Base-by-base conservation (phyloP, 2,888 invertebrate species). In the Polyommatus icarus region DNA sequence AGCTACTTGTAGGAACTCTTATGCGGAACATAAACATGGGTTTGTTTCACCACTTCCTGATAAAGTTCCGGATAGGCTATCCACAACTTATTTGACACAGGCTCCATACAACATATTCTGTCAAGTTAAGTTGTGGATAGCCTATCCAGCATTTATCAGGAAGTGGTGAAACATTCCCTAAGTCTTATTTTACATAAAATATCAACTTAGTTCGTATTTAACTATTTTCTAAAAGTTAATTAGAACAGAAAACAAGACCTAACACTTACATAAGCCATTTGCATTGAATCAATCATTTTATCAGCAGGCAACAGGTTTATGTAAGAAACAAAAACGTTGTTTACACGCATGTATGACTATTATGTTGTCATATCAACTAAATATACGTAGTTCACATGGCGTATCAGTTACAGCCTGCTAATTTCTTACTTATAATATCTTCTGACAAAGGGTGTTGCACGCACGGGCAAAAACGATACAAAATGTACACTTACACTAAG, bases 361-460 rank as follows among this genome's bases (percentile, higher is more conserved):
- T 75, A 75, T 75, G 50, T 75, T 75, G 75, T 75, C 75, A 50
- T 59, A 80, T 78, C 76, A 79, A 81, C 78, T 76, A 76, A 71
- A 77, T 80, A 76, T 80, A 79, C 76, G 79, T 72, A 67, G 79
- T 81, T 81, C 81, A 80, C 81, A 81, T 81, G 81, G 78, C 79
- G 76, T 81, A 81, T 81, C 79, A 78, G 77, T 79, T 81, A 81
- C 81, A 79, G 79, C 76, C 79, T 50, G 80, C 78, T 78, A 73
- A 81, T 80, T 81, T 81, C 79, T 81, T 81, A 77, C 67, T 78
- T 78, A 78, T 77, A 76, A 73, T 78, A 72, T 77, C 76, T 79
- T n/a, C 76, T 73, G 76, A 77, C 79, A 78, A 78, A 80, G 78
- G 81, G 73, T 61, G 76, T 71, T 77, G 77, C 81, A 81, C 80